phyloP scores from a whole-genome alignment of 2,888 invertebrate genomes.

The Metacarcinus magister region DNA sequence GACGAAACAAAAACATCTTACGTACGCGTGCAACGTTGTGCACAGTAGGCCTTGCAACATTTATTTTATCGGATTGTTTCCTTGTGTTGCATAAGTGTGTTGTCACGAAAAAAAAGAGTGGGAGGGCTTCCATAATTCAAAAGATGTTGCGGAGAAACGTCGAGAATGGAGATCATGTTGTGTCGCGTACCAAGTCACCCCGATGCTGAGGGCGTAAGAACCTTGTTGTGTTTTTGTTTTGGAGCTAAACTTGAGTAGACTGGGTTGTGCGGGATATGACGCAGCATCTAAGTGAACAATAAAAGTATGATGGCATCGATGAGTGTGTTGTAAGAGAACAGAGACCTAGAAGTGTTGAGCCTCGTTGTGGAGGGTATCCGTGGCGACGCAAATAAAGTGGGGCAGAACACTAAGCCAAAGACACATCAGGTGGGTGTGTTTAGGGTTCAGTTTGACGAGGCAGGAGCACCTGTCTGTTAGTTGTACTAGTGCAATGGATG shows the following conservation, averaged over 20 bases:
- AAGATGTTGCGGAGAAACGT: background rate
- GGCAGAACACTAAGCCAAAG: background rate
- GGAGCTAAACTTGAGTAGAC: background rate
- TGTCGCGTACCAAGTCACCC: conserved; percentile 32
- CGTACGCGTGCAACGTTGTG: background rate
- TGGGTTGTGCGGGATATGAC: background rate
- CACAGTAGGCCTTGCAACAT: background rate
- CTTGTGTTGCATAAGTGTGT: background rate
- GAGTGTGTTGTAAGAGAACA: background rate
- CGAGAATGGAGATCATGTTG: background rate
- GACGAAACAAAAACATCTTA: background rate
- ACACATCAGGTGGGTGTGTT: background rate
- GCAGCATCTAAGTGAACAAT: background rate
- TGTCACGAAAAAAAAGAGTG: background rate
- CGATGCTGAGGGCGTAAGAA: background rate
- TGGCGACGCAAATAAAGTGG: background rate
- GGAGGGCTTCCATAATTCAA: background rate
- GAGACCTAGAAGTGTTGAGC: background rate
- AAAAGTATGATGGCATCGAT: background rate
- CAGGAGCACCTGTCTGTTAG: background rate
- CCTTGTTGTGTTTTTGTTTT: background rate
- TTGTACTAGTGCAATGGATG: background rate
- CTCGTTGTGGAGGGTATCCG: background rate
- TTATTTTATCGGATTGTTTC: background rate
- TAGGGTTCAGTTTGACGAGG: background rate